Evolutionary conservation across 2,888 invertebrate genomes (phyloP), one percentile per base, ranked within the genome.

Genomic region (Dione vanillae): DNA sequence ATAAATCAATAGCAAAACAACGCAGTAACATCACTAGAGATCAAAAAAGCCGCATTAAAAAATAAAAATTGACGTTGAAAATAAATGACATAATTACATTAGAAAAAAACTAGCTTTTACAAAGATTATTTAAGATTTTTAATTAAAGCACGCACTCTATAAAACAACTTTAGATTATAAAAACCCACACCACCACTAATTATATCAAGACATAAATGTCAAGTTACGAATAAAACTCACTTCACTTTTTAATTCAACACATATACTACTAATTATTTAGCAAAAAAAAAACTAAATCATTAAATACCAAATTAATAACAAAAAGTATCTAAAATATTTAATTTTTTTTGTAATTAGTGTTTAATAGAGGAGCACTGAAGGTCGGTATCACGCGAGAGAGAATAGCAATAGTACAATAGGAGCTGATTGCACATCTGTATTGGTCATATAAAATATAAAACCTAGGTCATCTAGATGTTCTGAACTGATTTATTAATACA

Each of bases 331-430:
- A 37, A 49, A 3, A 27, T 27, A 27, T 35, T 58, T 59, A 41
- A 45, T 49, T 58, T 14, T 68, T 49, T 20, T 49, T 45, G 45
- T 41, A 27, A 3, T 27, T 27, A 40, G 49, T 54, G 27, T 41
- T 41, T 35, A 59, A 51, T 37, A 12, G 49, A 37, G 37, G 73
- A 69, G 65, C 65, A 72, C 74, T 74, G 75, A 70, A 11, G 74
- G 66, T 68, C 75, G 74, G 74, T 66, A 70, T 65, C 75, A 52
- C 75, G 72, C 54, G 74, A 62, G 62, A 74, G 62, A 74, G 61
- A 75, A 74, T 75, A 61, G 41, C 37, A 54, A 54, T 16, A 37
- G 37, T 16, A 54, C 52, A 54, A 54, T 54, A 27, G 27, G 43
- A 20, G 43, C 45, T 51, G 64, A 64, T n/a, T 64, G 51, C 64